These are phyloP conservation scores for Dromaius novaehollandiae DNA, from an alignment of 2,113 vertebrate species.

Conservation along the genomic window DNA sequence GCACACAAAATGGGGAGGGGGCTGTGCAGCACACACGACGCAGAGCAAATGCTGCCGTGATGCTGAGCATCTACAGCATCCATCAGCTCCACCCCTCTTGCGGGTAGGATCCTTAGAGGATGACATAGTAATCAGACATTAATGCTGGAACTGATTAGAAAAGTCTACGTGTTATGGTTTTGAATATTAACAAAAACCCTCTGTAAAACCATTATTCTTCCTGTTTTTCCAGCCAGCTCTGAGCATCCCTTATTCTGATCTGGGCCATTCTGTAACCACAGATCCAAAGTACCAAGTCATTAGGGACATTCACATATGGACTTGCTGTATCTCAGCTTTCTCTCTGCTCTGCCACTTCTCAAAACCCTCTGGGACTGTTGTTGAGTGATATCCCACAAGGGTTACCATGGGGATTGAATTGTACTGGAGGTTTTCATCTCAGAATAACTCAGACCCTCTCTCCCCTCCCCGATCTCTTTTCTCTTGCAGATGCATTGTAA, in stretches of 20 bases:
- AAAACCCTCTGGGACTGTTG: background rate
- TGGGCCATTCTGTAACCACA: background rate
- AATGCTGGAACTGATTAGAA: background rate
- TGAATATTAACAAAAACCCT: background rate
- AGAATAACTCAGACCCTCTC: conserved; percentile 9
- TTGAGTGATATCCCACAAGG: background rate
- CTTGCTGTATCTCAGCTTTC: background rate
- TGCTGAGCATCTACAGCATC: background rate
- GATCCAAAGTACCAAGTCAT: background rate
- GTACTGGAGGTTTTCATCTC: background rate
- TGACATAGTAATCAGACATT: background rate
- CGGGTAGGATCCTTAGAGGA: background rate
- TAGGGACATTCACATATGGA: accelerated
- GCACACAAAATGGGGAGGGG: accelerated
- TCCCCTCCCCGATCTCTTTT: background rate
- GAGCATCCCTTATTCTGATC: background rate
- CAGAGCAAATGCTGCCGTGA: background rate
- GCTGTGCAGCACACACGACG: accelerated
- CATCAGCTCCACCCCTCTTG: background rate
- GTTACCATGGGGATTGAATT: conserved; percentile 16
- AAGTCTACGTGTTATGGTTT: background rate
- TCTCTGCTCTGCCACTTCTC: background rate
- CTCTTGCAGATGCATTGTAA: conserved; percentile 67
- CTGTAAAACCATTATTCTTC: background rate
- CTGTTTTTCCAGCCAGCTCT: background rate